Base-by-base conservation (phyloP, 92 coral and sea anemone genomes). In the Porites lobata region DNA sequence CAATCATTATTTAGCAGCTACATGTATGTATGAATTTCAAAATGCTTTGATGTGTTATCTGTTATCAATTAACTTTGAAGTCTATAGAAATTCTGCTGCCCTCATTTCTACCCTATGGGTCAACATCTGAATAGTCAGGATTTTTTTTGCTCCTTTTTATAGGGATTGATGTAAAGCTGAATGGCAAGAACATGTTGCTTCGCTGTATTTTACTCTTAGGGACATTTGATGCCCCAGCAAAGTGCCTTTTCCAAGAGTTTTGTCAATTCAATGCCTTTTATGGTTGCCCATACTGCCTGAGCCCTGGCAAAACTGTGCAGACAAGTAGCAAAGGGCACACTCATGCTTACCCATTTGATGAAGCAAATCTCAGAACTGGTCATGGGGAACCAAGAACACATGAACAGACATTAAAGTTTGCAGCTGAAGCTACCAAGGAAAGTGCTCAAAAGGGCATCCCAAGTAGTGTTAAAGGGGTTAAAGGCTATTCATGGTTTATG, bases 161-260 rank as follows among this genome's bases (percentile, higher is more conserved):
- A 85, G 90, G 90, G 59, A 65, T 52, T 47, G 68, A 84, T 3
- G 75, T 86, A 8, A 77, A 56, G 7, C 12, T 86, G 62, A 43
- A 24, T 2, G 53, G 76, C 4, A 43, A 80, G 29, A 65, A 72
- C 1, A 43, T 21, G 54, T 54, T 47, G 6, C 87, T 88, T 51
- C 87, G 77, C 67, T 88, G 92, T 78, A 65, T 88, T 26, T 56
- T 88, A 56, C 76, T 89, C 5, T 62, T 70, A 21, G 92, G 92
- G 17, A 89, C 86, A 78, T 89, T 84, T 84, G 92, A 89, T 89
- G 92, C 92, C 47, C 89, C 92, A 22, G 89, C 92, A 0, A 89
- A 89, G 70, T 89, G 92, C 84, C 69, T 89, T 0, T 77, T 89
- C 51, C 92, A 89, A 70, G 85, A 89, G 51, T 78, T 89, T 50